Percentiles rank a stretch among this genome's conserved stretches.
Conservation (phyloP, 2,888 invertebrate genomes). For the Lamproptera curius region DNA sequence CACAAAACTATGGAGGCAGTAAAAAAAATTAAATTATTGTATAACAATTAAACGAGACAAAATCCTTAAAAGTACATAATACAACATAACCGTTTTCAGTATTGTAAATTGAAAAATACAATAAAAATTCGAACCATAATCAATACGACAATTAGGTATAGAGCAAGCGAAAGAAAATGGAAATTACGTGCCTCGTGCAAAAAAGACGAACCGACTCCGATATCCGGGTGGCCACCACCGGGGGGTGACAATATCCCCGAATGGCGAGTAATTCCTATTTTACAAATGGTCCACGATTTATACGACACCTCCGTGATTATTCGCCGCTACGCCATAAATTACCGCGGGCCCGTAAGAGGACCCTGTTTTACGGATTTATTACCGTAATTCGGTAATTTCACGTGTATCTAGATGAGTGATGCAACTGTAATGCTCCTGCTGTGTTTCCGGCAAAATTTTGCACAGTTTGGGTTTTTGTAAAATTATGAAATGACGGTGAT, state of each 20-base stretch:
- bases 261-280: slow-evolving; percentile 71
- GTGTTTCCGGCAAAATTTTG: too few species aligned
- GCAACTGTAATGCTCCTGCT: slow-evolving; percentile 5
- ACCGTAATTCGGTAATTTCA: slow-evolving; percentile 56
- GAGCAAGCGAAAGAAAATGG: slow-evolving; percentile 5
- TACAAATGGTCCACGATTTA: slow-evolving; percentile 76
- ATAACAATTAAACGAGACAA: too few species aligned
- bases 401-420: slow-evolving; percentile 29
- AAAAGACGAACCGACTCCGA: slow-evolving; percentile 16
- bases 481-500: too few species aligned
- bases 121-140: too few species aligned
- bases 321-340: slow-evolving; percentile 70
- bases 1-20: too few species aligned
- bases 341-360: slow-evolving; percentile 61
- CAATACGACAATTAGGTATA: not conserved
- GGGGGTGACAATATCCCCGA: slow-evolving; percentile 54
- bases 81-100: too few species aligned
- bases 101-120: too few species aligned
- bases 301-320: slow-evolving; percentile 75
- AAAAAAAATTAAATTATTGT: too few species aligned
- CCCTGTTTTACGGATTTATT: slow-evolving; percentile 73
- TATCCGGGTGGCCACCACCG: slow-evolving; percentile 25
- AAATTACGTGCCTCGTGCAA: slow-evolving; percentile 16
- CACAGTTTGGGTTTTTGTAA: too few species aligned
- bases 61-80: too few species aligned